Conservation (phyloP, 2,888 invertebrate genomes). For the Tetrapedia diversipes region DNA sequence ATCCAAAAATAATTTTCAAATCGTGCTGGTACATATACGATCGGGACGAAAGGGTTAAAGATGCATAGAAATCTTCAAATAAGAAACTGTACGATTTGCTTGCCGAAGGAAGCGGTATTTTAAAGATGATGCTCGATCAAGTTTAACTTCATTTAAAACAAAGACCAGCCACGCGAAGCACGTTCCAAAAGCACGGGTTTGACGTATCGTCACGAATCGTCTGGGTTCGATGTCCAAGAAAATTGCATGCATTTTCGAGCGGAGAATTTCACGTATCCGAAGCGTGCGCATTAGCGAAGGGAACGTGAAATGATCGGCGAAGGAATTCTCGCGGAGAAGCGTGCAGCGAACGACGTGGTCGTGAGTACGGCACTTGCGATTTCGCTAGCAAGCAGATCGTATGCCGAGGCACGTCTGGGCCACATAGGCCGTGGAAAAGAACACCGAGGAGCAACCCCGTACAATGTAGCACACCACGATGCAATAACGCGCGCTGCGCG, state of each 20-base stretch:
- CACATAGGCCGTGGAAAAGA: conserved; percentile 73
- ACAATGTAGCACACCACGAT: conserved; percentile 73
- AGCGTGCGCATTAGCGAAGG: background rate
- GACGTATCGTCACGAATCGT: too few species aligned
- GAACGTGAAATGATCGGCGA: conserved; percentile 23
- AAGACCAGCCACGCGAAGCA: too few species aligned
- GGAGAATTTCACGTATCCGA: background rate
- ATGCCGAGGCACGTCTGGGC: conserved; percentile 80
- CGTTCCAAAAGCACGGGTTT: too few species aligned
- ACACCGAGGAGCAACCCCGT: conserved; percentile 63
- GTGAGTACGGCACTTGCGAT: conserved; percentile 59
- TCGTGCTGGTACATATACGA: too few species aligned
- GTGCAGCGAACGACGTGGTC: conserved; percentile 38
- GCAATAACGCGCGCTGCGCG: conserved; percentile 72
- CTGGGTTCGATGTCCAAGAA: background rate
- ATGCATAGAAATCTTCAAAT: too few species aligned
- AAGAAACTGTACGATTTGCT: too few species aligned
- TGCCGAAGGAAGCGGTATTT: too few species aligned
- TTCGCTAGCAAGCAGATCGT: conserved; percentile 80
- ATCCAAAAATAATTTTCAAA: too few species aligned
- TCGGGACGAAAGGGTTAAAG: too few species aligned
- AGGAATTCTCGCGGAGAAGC: conserved; percentile 37
- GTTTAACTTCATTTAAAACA: too few species aligned
- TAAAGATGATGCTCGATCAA: too few species aligned
- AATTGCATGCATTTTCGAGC: background rate